Conservation (phyloP, 2,797 vertebrate species). For the Etheostoma perlongum region DNA sequence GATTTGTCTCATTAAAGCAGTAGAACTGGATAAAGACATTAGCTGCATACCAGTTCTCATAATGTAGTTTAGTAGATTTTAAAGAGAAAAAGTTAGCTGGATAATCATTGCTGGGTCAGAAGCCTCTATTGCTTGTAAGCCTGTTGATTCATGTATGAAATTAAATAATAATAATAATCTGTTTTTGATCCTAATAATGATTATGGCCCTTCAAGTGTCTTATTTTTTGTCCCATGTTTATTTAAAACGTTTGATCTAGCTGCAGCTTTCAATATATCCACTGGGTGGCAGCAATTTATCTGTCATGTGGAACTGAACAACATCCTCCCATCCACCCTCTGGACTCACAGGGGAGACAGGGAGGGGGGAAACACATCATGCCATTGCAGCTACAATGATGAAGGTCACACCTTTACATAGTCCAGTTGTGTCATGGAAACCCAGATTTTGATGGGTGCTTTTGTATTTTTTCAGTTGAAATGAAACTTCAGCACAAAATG, state of each 20-base stretch:
- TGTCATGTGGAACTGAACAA: neutral
- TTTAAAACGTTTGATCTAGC: neutral
- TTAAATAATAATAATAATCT: neutral
- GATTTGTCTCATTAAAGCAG: conserved; percentile 41
- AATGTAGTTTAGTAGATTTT: conserved; percentile 43
- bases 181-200: neutral
- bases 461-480: conserved; percentile 11
- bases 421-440: neutral
- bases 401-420: conserved; percentile 32
- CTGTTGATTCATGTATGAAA: conserved; percentile 34
- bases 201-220: neutral
- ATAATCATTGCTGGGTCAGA: conserved; percentile 41
- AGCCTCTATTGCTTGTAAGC: conserved; percentile 62
- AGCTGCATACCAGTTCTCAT: conserved; percentile 59
- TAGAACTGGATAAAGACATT: conserved; percentile 40
- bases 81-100: conserved; percentile 39
- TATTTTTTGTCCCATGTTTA: neutral
- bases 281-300: conserved; percentile 58
- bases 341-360: conserved; percentile 3
- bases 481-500: conserved; percentile 6
- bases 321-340: neutral
- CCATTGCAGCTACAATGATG: conserved; percentile 17
- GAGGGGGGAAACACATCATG: conserved; percentile 11
- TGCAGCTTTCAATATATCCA: conserved; percentile 43
- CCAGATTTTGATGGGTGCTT: neutral